Conservation (phyloP, 1,140 invertebrate genomes). For the Diorhabda carinulata region DNA sequence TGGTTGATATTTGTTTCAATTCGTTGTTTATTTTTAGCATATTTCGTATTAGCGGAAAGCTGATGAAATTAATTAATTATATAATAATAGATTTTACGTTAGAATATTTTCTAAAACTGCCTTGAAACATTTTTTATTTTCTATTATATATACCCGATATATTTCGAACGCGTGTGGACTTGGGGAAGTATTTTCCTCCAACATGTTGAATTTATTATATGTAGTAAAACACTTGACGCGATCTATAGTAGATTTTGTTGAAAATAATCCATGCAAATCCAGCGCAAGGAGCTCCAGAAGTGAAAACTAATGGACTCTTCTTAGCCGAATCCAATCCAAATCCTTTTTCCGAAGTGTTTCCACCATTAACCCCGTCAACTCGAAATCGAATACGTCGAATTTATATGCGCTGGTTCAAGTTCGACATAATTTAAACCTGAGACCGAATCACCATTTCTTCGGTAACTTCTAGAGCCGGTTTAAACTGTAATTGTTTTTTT, state of each 20-base stretch:
- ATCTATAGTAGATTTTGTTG: not conserved
- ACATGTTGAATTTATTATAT: too few species aligned
- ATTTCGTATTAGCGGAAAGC: too few species aligned
- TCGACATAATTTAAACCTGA: not conserved
- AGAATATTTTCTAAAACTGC: too few species aligned
- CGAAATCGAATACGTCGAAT: not conserved
- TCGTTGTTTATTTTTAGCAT: too few species aligned
- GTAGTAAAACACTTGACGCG: too few species aligned
- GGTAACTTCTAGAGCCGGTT: not conserved
- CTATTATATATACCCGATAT: too few species aligned
- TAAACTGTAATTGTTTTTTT: slow-evolving; percentile 10
- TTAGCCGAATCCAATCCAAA: not conserved
- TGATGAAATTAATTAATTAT: too few species aligned
- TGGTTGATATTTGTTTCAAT: too few species aligned
- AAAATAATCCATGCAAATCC: not conserved
- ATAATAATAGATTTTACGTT: too few species aligned
- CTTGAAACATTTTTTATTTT: too few species aligned
- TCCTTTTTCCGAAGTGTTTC: not conserved
- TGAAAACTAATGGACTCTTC: slow-evolving; percentile 2
- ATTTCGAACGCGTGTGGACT: too few species aligned
- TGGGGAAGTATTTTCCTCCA: too few species aligned
- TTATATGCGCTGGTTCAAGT: not conserved
- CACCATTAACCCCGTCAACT: slow-evolving; percentile 1
- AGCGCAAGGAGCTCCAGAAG: not conserved
- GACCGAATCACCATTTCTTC: not conserved